phyloP scores from a whole-genome alignment of 2,113 vertebrate species.

The Psettodes erumei region DNA sequence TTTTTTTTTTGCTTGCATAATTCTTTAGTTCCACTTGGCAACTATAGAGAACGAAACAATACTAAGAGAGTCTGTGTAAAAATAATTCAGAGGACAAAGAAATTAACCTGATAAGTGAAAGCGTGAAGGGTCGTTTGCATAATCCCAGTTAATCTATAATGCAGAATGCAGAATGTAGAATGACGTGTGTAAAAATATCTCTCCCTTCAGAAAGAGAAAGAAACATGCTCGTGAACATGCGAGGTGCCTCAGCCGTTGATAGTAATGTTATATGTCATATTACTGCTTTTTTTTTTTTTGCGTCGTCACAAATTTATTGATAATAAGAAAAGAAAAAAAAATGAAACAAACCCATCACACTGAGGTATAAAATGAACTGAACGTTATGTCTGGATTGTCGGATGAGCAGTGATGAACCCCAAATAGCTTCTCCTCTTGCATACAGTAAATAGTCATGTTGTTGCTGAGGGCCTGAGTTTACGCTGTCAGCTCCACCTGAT shows the following conservation, averaged over 20 bases:
- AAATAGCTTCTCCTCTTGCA: constrained; percentile 54
- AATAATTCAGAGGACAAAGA: constrained; percentile 80
- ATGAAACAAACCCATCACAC: background rate
- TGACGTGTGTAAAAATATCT: constrained; percentile 72
- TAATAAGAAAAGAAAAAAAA: background rate
- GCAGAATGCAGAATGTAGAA: constrained; percentile 54
- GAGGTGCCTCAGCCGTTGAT: constrained; percentile 2
- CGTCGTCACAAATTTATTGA: background rate
- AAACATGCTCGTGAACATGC: constrained; percentile 38
- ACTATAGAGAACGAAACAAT: constrained; percentile 85
- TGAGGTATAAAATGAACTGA: background rate
- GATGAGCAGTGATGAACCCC: constrained; percentile 37
- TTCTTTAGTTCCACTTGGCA: constrained; percentile 84
- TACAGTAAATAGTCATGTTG: constrained; percentile 78
- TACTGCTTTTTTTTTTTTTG: background rate
- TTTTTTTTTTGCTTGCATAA: constrained; percentile 77
- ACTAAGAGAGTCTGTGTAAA: constrained; percentile 71
- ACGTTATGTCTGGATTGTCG: constrained; percentile 5
- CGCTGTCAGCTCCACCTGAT: constrained; percentile 64
- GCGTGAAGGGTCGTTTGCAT: constrained; percentile 75
- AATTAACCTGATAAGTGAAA: constrained; percentile 75
- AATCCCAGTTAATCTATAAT: constrained; percentile 82
- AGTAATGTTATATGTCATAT: background rate
- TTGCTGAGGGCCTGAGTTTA: constrained; percentile 81
- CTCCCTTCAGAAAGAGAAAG: constrained; percentile 24